Percentiles rank a stretch among this genome's conserved stretches.
Evolutionary conservation across 2,888 invertebrate genomes (phyloP).

Genomic region (Pelosia muscerda): DNA sequence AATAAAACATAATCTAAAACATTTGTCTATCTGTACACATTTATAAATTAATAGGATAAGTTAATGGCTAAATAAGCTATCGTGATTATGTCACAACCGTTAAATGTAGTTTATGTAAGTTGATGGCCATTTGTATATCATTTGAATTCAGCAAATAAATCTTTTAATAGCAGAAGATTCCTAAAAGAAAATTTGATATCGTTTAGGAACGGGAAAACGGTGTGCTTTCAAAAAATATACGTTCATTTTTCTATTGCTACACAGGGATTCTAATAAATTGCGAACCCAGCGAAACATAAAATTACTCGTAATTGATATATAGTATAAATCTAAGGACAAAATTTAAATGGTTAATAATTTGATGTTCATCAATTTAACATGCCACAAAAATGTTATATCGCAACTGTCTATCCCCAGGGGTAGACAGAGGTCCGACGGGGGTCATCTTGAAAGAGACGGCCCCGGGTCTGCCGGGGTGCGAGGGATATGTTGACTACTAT

Average conservation of each 20-base stretch:
- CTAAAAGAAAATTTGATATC: slow-evolving; percentile 33
- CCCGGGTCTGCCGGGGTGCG: too few relatives aligned
- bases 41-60: too few relatives aligned
- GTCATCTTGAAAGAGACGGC: too few relatives aligned
- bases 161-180: slow-evolving; percentile 17
- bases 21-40: too few relatives aligned
- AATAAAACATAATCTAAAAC: too few relatives aligned
- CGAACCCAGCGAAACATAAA: slow-evolving; percentile 34
- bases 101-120: background rate
- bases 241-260: slow-evolving; percentile 28
- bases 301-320: slow-evolving; percentile 26
- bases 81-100: background rate
- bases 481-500: too few relatives aligned
- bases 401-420: background rate
- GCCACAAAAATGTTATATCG: too few relatives aligned
- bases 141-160: slow-evolving; percentile 12
- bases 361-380: background rate
- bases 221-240: slow-evolving; percentile 33
- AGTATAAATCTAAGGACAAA: slow-evolving; percentile 25
- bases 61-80: too few relatives aligned
- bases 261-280: slow-evolving; percentile 33
- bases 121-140: background rate
- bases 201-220: slow-evolving; percentile 43
- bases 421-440: background rate
- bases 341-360: background rate